Evolutionary conservation across 2,888 invertebrate genomes (phyloP).

Genomic region (Orthosia cruda): DNA sequence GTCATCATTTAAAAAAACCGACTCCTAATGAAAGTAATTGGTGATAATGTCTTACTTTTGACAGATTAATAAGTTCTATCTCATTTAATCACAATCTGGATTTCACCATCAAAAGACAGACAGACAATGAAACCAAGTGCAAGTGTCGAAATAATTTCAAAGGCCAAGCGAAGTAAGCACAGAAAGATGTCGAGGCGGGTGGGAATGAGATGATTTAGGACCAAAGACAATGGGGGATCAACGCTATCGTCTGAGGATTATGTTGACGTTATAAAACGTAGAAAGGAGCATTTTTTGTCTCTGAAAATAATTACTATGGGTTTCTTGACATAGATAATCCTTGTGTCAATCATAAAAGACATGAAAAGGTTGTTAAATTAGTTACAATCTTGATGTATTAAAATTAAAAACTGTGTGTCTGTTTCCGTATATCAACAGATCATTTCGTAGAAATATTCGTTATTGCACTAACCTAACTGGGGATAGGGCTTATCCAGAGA

Average conservation of each 20-base stretch:
- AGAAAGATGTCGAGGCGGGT: slow-evolving; percentile 7
- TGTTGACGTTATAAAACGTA: slow-evolving; percentile 1
- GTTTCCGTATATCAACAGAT: no score
- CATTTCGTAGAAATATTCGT: no score
- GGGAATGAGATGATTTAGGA: slow-evolving; percentile 23
- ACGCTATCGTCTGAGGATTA: slow-evolving; percentile 7
- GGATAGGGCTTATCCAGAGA: background rate
- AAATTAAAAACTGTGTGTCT: no score
- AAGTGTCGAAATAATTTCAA: slow-evolving; percentile 28
- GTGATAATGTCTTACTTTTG: no score
- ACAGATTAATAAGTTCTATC: background rate
- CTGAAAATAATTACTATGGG: background rate
- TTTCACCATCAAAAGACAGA: slow-evolving; percentile 22
- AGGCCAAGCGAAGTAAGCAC: slow-evolving; percentile 16
- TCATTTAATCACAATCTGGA: slow-evolving; percentile 15
- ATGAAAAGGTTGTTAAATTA: background rate
- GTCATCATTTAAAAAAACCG: no score
- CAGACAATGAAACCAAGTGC: slow-evolving; percentile 32
- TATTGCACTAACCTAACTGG: background rate
- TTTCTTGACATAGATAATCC: background rate
- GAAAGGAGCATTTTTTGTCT: background rate
- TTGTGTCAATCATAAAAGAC: background rate
- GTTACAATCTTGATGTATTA: background rate
- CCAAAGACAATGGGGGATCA: slow-evolving; percentile 35
- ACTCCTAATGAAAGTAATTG: no score